Base-by-base conservation (phyloP, 2,113 vertebrate genomes). In the Calyptomena viridis region DNA sequence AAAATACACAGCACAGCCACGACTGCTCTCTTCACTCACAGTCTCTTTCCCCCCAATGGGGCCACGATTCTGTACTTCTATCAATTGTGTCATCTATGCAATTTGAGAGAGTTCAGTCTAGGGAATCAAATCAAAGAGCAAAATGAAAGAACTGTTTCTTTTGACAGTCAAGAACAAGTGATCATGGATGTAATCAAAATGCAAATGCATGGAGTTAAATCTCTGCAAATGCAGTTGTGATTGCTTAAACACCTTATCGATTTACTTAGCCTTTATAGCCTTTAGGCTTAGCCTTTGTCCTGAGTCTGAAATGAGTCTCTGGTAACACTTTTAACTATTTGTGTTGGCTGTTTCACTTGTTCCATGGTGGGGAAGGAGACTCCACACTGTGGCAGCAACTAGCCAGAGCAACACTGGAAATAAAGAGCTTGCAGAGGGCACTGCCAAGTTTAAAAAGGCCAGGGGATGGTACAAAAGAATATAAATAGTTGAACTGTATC, bases 141-240 rank as follows among this genome's bases (percentile, higher is more conserved):
- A 87, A 93, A 95, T 78, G 92, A 92, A 92, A 89, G 90, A 89
- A 86, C 60, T 16, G 0, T 92, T 95, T 86, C 82, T 81, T 93
- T 95, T 93, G 90, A 80, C 47, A 75, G 83, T 46, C 68, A 86
- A 81, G 92, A 94, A 92, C 68, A 89, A 93, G 85, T 72, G 92
- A 96, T 96, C 83, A 84, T 37, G 92, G 76, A 84, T 96, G 94
- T 68, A 96, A 96, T 96, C 95, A 96, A 97, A 97, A 97, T 96
- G 96, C 85, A 96, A 96, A 97, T 93, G 68, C 85, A 37, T 9
- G 18, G 52, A 93, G 86, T 82, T 84, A 95, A 89, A 93, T 53
- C 85, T 92, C 72, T 71, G 86, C 64, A 88, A 93, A 90, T 46
- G 66, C 60, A 86, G 85, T 81, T 68, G 64, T 87, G 93, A 94